phyloP scores from a whole-genome alignment of 2,797 vertebrate species.

The Tauraco hartlaubi region DNA sequence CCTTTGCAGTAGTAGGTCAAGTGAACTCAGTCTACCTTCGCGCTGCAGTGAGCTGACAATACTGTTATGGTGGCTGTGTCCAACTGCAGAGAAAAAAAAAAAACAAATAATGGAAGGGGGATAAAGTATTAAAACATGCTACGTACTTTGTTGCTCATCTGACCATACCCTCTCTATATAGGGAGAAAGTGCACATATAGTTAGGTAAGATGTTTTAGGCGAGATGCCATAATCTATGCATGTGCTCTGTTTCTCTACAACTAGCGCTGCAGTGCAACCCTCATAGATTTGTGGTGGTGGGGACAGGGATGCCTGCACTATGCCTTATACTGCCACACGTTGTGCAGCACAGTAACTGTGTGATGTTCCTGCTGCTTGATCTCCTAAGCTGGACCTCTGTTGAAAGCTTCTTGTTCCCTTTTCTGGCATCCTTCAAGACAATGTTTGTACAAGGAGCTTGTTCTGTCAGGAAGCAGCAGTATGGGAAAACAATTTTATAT shows the following conservation, averaged over 20 bases:
- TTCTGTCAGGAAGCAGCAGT: constrained; percentile 19
- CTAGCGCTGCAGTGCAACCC: fast-evolving
- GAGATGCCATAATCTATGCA: neutral
- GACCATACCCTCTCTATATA: neutral
- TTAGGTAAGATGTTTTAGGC: neutral
- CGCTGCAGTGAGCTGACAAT: neutral
- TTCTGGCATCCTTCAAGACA: constrained; percentile 21
- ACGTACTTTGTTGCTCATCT: neutral
- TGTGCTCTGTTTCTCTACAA: neutral
- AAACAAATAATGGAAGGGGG: neutral
- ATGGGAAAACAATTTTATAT: constrained; percentile 6
- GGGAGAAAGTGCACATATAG: neutral
- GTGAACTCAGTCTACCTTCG: neutral
- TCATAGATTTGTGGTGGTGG: neutral
- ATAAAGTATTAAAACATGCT: neutral
- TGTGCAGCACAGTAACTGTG: neutral
- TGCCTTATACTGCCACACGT: fast-evolving
- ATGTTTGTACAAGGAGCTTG: neutral
- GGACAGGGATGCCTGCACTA: neutral
- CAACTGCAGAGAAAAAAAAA: neutral
- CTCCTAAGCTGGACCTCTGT: neutral
- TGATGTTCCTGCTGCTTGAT: neutral
- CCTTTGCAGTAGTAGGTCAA: neutral
- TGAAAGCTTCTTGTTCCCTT: neutral
- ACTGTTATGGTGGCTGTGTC: neutral